Base-by-base conservation (phyloP, 2,113 vertebrate species). In the Ctenodactylus gundi region DNA sequence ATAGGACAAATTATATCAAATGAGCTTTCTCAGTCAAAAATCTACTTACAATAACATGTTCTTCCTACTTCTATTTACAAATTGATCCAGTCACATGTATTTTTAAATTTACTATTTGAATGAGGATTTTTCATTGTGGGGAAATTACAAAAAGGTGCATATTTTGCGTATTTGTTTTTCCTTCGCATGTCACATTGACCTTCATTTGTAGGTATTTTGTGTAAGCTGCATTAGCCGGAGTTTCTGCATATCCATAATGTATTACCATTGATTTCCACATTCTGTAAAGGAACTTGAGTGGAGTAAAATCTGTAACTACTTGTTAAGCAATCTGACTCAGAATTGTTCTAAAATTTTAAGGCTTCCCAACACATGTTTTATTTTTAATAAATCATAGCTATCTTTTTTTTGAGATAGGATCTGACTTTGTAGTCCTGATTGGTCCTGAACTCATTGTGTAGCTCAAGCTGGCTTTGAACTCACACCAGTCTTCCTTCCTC, bases 41-140 rank as follows among this genome's bases (percentile, higher is more conserved):
- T 80, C 31, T 67, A 36, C 36, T 85, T 83, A 78, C 31, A 83
- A 72, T 2, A 86, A 25, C 27, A 49, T 0, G 39, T 21, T 76
- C 20, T 53, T 81, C 6, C 44, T 25, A 65, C 18, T 75, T 88
- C 23, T 31, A 78, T 73, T 81, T 49, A 90, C 90, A 78, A 80
- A 0, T 10, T 34, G 72, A 57, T 62, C 78, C 9, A 87, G 36
- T 10, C 6, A 5, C 62, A n/a, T 72, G 3, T 46, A 85, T 60
- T 96, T 90, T 94, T 17, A 39, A 93, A 96, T 77, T 77, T 14
- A 73, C 25, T 55, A 73, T 84, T 94, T 36, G 70, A 88, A 60
- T 86, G 80, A 84, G 34, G 7, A 49, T 85, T 94, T 90, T 81
- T 1, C 44, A 82, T 75, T 85, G 5, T 49, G 82, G 46, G 7